Percentiles rank a stretch among this genome's conserved stretches.
Evolutionary conservation across 2,797 vertebrate genomes (phyloP).

Genomic region (Pipistrellus nathusii): DNA sequence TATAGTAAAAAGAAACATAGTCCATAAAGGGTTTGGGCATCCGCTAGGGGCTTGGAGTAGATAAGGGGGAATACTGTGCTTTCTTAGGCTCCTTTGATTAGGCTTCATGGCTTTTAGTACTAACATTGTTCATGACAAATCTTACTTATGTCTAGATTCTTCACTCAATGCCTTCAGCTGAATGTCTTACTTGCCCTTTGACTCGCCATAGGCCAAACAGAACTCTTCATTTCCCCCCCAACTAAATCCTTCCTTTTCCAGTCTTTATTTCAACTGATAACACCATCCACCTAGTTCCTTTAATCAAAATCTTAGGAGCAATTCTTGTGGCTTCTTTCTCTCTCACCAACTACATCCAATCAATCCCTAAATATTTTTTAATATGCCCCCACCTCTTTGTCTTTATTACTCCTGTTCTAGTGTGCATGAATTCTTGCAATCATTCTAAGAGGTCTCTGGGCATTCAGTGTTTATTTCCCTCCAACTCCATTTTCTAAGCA

Average conservation of each 20-base stretch:
- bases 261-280: background rate
- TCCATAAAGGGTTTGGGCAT: background rate
- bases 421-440: background rate
- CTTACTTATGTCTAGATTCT: background rate
- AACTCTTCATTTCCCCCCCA: background rate
- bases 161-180: background rate
- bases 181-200: background rate
- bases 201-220: background rate
- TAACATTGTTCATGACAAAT: background rate
- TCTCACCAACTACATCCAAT: background rate
- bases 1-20: background rate
- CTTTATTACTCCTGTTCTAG: background rate
- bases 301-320: background rate
- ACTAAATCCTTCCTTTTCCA: background rate
- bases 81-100: background rate
- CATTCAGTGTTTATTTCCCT: background rate
- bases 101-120: background rate
- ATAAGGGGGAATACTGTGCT: background rate
- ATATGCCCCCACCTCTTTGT: background rate
- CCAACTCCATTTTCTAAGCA: background rate
- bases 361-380: background rate
- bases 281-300: background rate
- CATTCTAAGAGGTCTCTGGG: constrained; percentile 17
- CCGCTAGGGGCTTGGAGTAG: background rate
- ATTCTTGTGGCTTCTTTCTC: background rate